Conservation (phyloP, 2,797 vertebrate genomes). For the Heliangelus exortis region DNA sequence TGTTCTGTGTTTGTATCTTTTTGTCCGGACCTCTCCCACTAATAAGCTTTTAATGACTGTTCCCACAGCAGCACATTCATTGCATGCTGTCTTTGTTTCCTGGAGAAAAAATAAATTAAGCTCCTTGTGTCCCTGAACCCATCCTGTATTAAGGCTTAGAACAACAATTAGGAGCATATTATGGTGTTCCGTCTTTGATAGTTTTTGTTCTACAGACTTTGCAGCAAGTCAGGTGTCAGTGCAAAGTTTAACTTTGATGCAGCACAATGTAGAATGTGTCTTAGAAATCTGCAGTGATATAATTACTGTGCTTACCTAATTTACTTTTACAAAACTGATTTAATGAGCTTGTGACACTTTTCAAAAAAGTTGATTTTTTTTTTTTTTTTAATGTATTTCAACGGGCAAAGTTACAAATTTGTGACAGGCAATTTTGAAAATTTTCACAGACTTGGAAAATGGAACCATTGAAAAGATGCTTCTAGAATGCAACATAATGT, state of each 20-base stretch:
- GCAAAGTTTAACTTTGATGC: conserved; percentile 4
- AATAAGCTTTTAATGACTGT: conserved; percentile 70
- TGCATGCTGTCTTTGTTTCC: conserved; percentile 44
- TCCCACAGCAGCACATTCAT: conserved; percentile 7
- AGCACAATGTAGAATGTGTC: background rate
- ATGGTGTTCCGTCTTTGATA: background rate
- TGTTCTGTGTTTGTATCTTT: conserved; percentile 24
- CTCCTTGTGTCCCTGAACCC: conserved; percentile 47
- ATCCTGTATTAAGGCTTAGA: background rate
- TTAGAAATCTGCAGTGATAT: background rate
- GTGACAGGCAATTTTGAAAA: background rate
- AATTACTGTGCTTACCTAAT: background rate
- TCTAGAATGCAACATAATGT: background rate
- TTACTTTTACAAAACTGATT: background rate
- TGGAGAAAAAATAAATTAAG: conserved; percentile 62
- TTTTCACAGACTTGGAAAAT: conserved; percentile 14
- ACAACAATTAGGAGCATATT: conserved; percentile 41
- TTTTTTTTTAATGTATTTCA: background rate
- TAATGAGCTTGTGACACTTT: background rate
- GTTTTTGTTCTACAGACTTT: conserved; percentile 18
- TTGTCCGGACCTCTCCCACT: conserved; percentile 29
- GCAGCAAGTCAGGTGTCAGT: conserved; percentile 23
- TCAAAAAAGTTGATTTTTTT: background rate
- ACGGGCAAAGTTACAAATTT: background rate
- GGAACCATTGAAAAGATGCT: background rate